phyloP scores from a whole-genome alignment of 2,888 invertebrate species.

The Pammene fasciana region DNA sequence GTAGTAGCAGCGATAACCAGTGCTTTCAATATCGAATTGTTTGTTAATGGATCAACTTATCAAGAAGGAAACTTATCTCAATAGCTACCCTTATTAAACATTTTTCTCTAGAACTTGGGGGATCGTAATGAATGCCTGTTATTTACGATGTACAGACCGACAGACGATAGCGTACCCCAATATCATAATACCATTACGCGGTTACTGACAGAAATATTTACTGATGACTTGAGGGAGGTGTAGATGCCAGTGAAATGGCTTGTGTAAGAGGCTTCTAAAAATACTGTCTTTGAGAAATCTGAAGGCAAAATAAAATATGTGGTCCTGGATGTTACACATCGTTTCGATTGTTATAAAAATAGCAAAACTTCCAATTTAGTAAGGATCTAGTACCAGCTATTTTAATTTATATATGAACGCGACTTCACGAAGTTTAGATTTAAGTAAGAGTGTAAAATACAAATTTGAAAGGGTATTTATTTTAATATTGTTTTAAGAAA shows the following conservation, averaged over 20 bases:
- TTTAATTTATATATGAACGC: no score
- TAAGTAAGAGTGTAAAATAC: no score
- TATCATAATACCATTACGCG: conserved; percentile 71
- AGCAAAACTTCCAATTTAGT: no score
- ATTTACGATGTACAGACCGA: conserved; percentile 70
- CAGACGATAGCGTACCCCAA: conserved; percentile 70
- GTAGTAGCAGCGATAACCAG: background rate
- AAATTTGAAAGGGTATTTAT: no score
- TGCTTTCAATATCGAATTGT: conserved; percentile 27
- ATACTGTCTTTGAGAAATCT: no score
- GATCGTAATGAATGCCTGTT: conserved; percentile 69
- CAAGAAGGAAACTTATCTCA: conserved; percentile 32
- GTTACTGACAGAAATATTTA: conserved; percentile 61
- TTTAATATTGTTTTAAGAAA: no score
- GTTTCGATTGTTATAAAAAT: no score
- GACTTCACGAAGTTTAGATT: no score
- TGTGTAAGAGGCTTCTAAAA: conserved; percentile 11
- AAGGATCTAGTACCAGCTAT: no score
- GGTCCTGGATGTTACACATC: no score
- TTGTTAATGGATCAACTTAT: conserved; percentile 30
- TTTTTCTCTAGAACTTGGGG: conserved; percentile 62
- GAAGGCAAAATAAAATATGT: no score
- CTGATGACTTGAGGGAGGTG: conserved; percentile 33
- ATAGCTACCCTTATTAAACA: conserved; percentile 59
- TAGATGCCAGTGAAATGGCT: conserved; percentile 11